phyloP scores from a whole-genome alignment of 2,113 vertebrate species.

The Coregonus clupeaformis region DNA sequence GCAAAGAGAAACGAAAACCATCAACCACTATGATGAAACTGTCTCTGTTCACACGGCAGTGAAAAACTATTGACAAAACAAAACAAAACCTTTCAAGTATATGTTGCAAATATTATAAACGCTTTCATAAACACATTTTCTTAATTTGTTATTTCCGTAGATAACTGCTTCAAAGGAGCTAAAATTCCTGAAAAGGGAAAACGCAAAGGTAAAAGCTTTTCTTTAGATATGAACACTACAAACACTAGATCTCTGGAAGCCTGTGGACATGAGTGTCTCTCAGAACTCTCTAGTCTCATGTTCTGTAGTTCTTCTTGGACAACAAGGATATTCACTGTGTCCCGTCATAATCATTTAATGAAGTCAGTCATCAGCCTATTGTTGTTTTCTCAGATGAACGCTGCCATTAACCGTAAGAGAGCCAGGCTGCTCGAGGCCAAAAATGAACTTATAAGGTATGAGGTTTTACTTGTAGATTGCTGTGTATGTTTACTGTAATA shows the following conservation, averaged over 20 bases:
- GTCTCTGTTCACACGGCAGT: too few species aligned
- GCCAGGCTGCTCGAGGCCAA: conserved; percentile 77
- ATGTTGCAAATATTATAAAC: not conserved
- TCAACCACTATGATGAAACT: too few species aligned
- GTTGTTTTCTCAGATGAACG: conserved; percentile 67
- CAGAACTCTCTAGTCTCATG: not conserved
- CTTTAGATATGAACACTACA: not conserved
- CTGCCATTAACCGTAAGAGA: conserved; percentile 71
- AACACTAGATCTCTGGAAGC: not conserved
- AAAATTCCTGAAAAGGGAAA: conserved; percentile 74
- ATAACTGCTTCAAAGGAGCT: conserved; percentile 70
- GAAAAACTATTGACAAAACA: too few species aligned
- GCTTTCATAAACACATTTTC: not conserved
- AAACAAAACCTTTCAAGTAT: too few species aligned
- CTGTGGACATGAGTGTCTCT: not conserved
- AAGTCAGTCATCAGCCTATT: not conserved
- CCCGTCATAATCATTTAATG: not conserved
- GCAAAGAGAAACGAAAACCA: too few species aligned
- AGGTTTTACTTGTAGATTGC: not conserved
- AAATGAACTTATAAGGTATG: conserved; percentile 81
- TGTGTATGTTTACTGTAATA: too few species aligned
- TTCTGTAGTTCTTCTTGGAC: not conserved
- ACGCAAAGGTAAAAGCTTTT: conserved; percentile 78
- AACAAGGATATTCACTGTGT: not conserved
- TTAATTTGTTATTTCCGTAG: conserved; percentile 40